Evolutionary conservation across 2,797 vertebrate species (phyloP), one percentile per base, ranked within the genome.

Genomic region (Muscicapa comitata): DNA sequence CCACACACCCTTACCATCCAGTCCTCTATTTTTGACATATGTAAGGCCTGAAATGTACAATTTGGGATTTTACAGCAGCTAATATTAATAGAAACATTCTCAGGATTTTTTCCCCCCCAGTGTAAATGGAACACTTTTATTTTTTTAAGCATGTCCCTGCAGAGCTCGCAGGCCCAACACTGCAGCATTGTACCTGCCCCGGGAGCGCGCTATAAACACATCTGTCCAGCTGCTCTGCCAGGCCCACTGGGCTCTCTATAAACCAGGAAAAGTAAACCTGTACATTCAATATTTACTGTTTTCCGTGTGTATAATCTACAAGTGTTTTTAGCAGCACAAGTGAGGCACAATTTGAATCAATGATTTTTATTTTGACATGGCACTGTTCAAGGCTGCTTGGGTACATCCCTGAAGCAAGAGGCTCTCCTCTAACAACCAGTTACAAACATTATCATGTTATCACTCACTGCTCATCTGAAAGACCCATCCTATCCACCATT

Each of bases 61-160:
- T 85, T 89, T 89, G 70, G 92, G 82, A 87, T 89, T 96, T 96
- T 83, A 88, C 48, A 95, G 66, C 72, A 92, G 80, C 47, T 89
- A 93, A 94, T 97, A 96, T 96, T 95, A 97, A 96, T 92, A 97
- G 95, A 90, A 97, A 94, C 94, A 96, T 92, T 96, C 96, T 80
- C 87, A 77, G 82, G 62, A 97, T 80, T 97, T 95, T 86, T 86
- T 74, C 1, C 6, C 55, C 81, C 91, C 57, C 76, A 62, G 2
- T 93, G 95, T 97, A 95, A 97, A 96, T 94, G 93, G 94, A 97
- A 94, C 70, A 37, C 45, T 94, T 81, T 68, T 86, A 88, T 92
- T 95, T 96, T 95, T 90, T 91, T 55, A 51, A 95, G 93, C 87
- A n/a, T 94, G 89, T 88, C 93, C 92, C 88, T 82, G 82, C 7